Percentiles rank a stretch among this genome's conserved stretches.
Evolutionary conservation across 2,113 vertebrate genomes (phyloP).

Genomic region (Herpailurus yagouaroundi): DNA sequence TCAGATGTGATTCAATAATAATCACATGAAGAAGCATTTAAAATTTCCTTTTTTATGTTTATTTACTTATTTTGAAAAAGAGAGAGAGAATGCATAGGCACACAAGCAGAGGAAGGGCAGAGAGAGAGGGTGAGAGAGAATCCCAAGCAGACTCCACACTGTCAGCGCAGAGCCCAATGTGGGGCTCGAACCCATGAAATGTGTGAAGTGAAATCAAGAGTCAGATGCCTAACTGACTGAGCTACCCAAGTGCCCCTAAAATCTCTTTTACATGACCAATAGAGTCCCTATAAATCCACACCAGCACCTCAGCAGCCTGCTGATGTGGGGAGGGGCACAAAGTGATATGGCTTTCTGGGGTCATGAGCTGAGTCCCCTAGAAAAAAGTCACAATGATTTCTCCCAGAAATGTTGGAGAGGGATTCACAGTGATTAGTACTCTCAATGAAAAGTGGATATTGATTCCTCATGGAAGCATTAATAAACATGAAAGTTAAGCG

Average conservation of each 20-base stretch:
- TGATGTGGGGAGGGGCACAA: not conserved
- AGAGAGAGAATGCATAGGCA: too few relatives aligned
- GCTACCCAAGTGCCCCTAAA: not conserved
- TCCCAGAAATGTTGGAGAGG: not conserved
- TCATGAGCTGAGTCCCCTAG: not conserved
- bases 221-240: too few relatives aligned
- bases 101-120: too few relatives aligned
- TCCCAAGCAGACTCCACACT: too few relatives aligned
- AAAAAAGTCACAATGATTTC: not conserved
- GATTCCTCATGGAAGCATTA: constrained; percentile 32
- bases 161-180: too few relatives aligned
- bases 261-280: not conserved
- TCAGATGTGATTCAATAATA: not conserved
- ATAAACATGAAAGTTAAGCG: constrained; percentile 62
- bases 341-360: not conserved
- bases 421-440: constrained; percentile 14
- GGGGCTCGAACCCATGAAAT: too few relatives aligned
- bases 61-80: too few relatives aligned
- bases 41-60: not conserved
- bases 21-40: not conserved
- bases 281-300: not conserved
- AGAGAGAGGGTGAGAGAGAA: too few relatives aligned
- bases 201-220: too few relatives aligned
- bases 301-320: not conserved
- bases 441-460: constrained; percentile 27